Base-by-base conservation (phyloP, 2,888 invertebrate genomes). In the Parochlus steinenii region DNA sequence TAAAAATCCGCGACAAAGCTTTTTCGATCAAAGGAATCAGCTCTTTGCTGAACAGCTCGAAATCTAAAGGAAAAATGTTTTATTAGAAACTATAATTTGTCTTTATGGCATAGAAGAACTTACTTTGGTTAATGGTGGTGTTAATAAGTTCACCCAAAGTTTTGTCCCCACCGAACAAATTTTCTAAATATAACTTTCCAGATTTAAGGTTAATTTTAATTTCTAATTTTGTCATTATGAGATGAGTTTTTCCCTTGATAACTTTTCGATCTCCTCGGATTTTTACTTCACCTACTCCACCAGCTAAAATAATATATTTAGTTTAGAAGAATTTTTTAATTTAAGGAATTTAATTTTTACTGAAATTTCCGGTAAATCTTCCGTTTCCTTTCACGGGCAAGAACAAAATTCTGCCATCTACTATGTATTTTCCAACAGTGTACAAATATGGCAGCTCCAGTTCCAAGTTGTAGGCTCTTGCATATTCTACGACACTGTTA, bases 361-460 rank as follows among this genome's bases (percentile, higher is more conserved):
- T 67, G 39, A 69, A 59, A 47, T 69, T 69, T 2, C 64, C 65
- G 35, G 48, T 50, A 43, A 69, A 50, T 11, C 61, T 58, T 1
- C 71, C 71, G 19, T 56, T 56, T 27, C 69, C 69, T 31, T 56
- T 57, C 6, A 71, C 54, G 5, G 64, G 64, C 19, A 71, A 45
- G 19, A 67, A 45, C 5, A 69, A 46, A 17, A 71, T 47, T 41
- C 61, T 61, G 5, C 68, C 69, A 44, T 66, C 61, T 2, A 70
- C 47, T 15, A 53, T 56, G 46, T 70, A 71, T 23, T 56, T 48
- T 1, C 66, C 66, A 27, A 63, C 56, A 17, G 69, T 59, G 40
- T 51, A 49, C 15, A 71, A 46, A 42, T 56, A 54, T 1, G 68
- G 65, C n/a, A 71, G 46, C 12, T 54, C 52, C 2, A 70, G 48